Evolutionary conservation across 1,140 invertebrate species (phyloP).

Genomic region (Ostrea edulis): DNA sequence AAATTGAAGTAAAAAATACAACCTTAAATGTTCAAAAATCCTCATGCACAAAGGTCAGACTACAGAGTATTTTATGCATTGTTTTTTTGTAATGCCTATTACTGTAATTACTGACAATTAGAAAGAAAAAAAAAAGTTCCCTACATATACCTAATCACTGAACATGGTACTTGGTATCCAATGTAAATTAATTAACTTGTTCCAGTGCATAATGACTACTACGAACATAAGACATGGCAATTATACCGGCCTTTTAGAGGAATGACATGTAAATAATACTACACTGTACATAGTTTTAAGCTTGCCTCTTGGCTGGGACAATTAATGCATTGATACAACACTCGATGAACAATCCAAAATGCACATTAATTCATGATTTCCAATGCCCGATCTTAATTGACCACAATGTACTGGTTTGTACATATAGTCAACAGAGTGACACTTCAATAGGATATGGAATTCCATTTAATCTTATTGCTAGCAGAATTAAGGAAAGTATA

Average conservation of each 20-base stretch:
- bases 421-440: not conserved
- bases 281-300: not conserved
- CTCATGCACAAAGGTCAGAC: not conserved
- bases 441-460: not conserved
- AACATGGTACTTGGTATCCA: not conserved
- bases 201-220: not conserved
- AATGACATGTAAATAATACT: not conserved
- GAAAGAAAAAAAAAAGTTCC: not conserved
- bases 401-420: not conserved
- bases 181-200: not conserved
- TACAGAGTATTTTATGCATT: not conserved
- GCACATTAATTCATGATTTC: conserved; percentile 4
- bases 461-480: not conserved
- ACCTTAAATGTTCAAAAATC: not conserved
- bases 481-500: not conserved
- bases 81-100: not conserved
- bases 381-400: not conserved
- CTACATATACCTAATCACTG: not conserved
- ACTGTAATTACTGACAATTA: not conserved
- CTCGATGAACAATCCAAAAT: not conserved
- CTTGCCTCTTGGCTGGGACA: not conserved
- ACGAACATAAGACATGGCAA: not conserved
- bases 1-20: not conserved
- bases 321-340: not conserved
- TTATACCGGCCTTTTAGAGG: not conserved